Percentiles rank a stretch among this genome's conserved stretches.
Evolutionary conservation across 2,113 vertebrate genomes (phyloP).

Genomic region (Craseonycteris thonglongyai): DNA sequence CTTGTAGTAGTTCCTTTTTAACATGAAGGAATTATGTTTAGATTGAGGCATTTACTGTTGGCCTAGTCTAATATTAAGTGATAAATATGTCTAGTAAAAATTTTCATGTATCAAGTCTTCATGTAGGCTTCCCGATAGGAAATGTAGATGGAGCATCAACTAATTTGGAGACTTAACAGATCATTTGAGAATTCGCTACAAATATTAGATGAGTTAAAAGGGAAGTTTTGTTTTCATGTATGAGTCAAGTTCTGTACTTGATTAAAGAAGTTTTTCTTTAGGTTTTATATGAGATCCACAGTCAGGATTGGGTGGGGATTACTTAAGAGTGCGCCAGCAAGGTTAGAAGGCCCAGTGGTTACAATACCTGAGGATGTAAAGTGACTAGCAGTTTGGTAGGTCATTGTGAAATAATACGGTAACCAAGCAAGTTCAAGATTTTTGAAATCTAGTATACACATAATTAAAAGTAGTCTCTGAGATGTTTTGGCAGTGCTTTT

Average conservation of each 20-base stretch:
- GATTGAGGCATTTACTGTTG: background rate
- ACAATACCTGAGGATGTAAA: constrained; percentile 70
- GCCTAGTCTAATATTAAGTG: background rate
- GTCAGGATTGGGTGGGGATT: constrained; percentile 11
- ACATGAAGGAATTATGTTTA: constrained; percentile 1
- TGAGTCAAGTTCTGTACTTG: constrained; percentile 18
- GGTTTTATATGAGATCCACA: constrained; percentile 27
- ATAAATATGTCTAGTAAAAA: background rate
- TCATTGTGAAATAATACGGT: constrained; percentile 59
- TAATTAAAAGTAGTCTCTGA: constrained; percentile 60
- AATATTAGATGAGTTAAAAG: constrained; percentile 5
- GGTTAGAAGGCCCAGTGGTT: constrained; percentile 61
- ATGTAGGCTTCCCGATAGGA: constrained; percentile 4
- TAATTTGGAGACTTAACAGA: background rate
- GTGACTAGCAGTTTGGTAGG: constrained; percentile 69
- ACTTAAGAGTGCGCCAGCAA: constrained; percentile 45
- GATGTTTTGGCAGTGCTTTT: constrained; percentile 69
- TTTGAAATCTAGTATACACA: constrained; percentile 63
- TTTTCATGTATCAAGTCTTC: constrained; percentile 9
- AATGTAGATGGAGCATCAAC: background rate
- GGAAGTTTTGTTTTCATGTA: background rate
- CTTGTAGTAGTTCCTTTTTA: background rate
- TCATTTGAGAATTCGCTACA: constrained; percentile 1
- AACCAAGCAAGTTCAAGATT: constrained; percentile 56
- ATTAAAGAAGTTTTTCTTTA: background rate